phyloP scores from a whole-genome alignment of 2,113 vertebrate genomes.

The Mormyrus lacerda region DNA sequence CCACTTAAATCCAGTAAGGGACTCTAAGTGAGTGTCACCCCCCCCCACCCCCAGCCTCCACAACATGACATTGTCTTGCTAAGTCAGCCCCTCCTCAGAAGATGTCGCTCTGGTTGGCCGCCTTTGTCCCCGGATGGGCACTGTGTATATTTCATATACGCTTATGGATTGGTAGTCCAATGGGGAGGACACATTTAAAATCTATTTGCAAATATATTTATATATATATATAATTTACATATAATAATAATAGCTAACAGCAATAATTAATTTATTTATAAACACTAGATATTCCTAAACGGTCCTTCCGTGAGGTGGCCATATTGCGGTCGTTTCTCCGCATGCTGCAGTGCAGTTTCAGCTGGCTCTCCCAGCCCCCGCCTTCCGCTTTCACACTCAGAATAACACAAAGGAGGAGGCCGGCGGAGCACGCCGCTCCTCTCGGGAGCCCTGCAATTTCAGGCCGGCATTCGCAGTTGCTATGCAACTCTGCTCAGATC shows the following conservation, averaged over 20 bases:
- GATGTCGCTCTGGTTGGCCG: background rate
- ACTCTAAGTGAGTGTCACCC: background rate
- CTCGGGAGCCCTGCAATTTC: background rate
- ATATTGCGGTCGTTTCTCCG: background rate
- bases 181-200: background rate
- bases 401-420: background rate
- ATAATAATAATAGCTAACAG: background rate
- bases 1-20: background rate
- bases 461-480: constrained; percentile 4
- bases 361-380: too few species aligned
- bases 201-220: background rate
- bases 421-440: background rate
- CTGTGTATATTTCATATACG: background rate
- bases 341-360: background rate
- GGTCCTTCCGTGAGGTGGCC: background rate
- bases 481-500: background rate
- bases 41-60: background rate
- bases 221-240: background rate
- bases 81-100: background rate
- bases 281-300: background rate
- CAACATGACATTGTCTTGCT: background rate
- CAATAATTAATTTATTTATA: background rate
- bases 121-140: background rate
- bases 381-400: background rate
- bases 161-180: background rate